Evolutionary conservation across 2,888 invertebrate species (phyloP).

Genomic region (Cecidostiba fungosa): DNA sequence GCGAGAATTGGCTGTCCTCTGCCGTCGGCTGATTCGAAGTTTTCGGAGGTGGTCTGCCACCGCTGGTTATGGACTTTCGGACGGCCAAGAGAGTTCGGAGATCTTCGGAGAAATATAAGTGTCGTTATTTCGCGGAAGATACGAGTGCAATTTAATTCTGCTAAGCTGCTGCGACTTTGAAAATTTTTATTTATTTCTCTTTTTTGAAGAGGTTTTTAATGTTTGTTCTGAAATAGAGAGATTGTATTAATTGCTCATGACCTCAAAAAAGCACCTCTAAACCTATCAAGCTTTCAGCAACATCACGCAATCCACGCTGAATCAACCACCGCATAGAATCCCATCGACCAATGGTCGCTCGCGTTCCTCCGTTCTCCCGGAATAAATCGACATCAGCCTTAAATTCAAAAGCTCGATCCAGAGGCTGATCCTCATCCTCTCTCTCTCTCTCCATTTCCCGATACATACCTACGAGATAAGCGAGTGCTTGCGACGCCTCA

Average conservation of each 20-base stretch:
- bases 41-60: constrained; percentile 9
- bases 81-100: not conserved
- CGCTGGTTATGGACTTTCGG: not conserved
- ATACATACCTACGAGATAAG: constrained; percentile 20
- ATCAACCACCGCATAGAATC: not conserved
- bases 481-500: not conserved
- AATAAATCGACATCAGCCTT: constrained; percentile 20
- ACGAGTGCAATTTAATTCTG: not conserved
- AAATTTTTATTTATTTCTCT: not conserved
- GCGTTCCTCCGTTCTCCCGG: not conserved
- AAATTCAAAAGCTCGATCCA: constrained; percentile 19
- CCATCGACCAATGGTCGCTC: not conserved
- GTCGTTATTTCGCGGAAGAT: not conserved
- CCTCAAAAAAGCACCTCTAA: not conserved
- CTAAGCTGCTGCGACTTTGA: not conserved
- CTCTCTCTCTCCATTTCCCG: not conserved
- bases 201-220: no score
- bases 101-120: constrained; percentile 9
- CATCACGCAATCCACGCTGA: not conserved
- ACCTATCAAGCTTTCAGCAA: not conserved
- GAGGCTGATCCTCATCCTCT: not conserved
- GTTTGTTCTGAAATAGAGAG: no score
- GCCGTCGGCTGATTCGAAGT: not conserved
- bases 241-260: no score
- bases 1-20: constrained; percentile 20